Evolutionary conservation across 2,113 vertebrate genomes (phyloP).

Genomic region (Ailurus styani): DNA sequence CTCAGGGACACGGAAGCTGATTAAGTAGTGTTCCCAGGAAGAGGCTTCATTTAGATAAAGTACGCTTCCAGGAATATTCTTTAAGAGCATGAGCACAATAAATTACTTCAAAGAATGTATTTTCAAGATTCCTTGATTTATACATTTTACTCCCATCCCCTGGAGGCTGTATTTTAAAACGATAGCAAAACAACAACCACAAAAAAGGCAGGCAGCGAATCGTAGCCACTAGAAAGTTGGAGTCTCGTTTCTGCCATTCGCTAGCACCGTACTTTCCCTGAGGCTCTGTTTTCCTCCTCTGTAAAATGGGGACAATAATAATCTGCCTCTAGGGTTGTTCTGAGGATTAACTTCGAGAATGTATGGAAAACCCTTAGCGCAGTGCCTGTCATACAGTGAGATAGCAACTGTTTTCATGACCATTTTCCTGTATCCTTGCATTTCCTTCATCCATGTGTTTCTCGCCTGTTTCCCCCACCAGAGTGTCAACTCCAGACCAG

Average conservation of each 20-base stretch:
- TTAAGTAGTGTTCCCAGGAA: not conserved
- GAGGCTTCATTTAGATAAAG: not conserved
- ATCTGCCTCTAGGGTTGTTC: not conserved
- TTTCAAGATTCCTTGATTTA: not conserved
- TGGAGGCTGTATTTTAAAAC: not conserved
- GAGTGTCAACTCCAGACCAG: not conserved
- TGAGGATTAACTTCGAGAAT: not conserved
- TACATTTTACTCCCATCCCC: not conserved
- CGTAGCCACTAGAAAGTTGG: not conserved
- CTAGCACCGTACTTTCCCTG: not conserved
- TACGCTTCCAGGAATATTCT: not conserved
- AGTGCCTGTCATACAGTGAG: not conserved
- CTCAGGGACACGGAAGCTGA: not conserved
- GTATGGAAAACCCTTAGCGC: not conserved
- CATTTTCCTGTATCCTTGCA: not conserved
- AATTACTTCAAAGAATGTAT: not conserved
- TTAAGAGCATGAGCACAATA: not conserved
- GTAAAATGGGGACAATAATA: not conserved
- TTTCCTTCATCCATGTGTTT: not conserved
- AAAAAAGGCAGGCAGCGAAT: not conserved
- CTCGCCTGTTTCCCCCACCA: fast-evolving
- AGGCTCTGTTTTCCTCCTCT: not conserved
- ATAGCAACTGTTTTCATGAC: not conserved
- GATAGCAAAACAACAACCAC: not conserved
- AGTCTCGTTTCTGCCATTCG: not conserved